Base-by-base conservation (phyloP, 2,797 vertebrate species). In the Falco concolor region DNA sequence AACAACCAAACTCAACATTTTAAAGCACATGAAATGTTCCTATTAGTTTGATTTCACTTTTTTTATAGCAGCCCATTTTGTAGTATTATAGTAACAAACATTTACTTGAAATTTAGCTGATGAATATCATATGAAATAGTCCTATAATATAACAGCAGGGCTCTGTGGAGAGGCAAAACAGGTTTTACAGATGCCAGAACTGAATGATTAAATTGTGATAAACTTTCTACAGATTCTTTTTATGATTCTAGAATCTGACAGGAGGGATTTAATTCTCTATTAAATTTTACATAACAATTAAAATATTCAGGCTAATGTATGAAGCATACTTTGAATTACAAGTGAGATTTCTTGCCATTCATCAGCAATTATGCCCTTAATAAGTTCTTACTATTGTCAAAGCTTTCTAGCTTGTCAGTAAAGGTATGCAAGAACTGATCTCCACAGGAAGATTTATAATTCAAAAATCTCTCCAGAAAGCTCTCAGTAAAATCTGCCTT, bases 361-460 rank as follows among this genome's bases (percentile, higher is more conserved):
- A 93, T 69, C 54, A 79, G 61, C 83, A 94, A 90, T 88, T 95
- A 90, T 14, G 28, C 24, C 67, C 47, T 75, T 93, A 94, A 57
- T 68, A 72, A 86, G 18, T 90, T 84, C 73, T 95, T 83, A 86
- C 34, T 90, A 87, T 53, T 87, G 70, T 73, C 69, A 94, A 84
- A 69, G 50, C 40, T 82, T 94, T 89, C 54, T 38, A 50, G 34
- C 59, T 82, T 84, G 38, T 69, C 76, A 86, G 42, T 16, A 23
- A 72, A 90, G 30, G 69, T 52, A 70, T 47, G 42, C 27, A 81
- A 81, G 47, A 54, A 40, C 8, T 59, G 19, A 59, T 75, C 17
- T 72, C 45, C 57, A 78, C 13, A 40, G 54, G 30, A 84, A 73
- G 27, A 65, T 40, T 56, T 15, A 61, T 4, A 90, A 84, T 53